Base-by-base conservation (phyloP, 2,113 vertebrate species). In the Heterotis niloticus region DNA sequence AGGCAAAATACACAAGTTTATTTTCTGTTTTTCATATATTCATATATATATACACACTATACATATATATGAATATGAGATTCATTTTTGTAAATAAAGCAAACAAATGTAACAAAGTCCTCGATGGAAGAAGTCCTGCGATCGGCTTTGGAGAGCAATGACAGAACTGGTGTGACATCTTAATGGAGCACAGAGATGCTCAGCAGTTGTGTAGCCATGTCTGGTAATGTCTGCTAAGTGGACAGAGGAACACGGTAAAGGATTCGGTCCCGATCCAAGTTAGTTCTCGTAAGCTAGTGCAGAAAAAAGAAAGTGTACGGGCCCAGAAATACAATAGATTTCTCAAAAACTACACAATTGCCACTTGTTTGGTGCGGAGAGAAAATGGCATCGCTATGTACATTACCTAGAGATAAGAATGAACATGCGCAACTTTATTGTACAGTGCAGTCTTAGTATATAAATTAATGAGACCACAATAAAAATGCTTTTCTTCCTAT, bases 71-170 rank as follows among this genome's bases (percentile, higher is more conserved):
- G 79, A 77, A 89, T 85, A 88, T 90, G 84, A 88, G 60, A 89
- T 82, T 85, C 24, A 72, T 82, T 81, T 83, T 83, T 84, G 89
- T 87, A 91, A 89, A 90, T 85, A 88, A 92, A 88, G 87, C 85
- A 87, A 90, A 90, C 80, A n/a, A 79, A 87, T 90, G 88, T 89
- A 87, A 88, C 84, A 85, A 89, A 91, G 89, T 81, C 83, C 87
- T 90, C 84, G 88, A 89, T 88, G 90, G 88, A 93, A 92, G 91
- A 89, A 90, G 91, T 90, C 89, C 92, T 91, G 91, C 88, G 90
- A 90, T 89, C 34, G 87, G 88, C 88, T 88, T 89, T 84, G 88
- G 86, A 86, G 87, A 88, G 83, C 84, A 79, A 87, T 56, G 84
- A 90, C 90, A 88, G 87, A 90, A 91, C 87, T 88, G 87, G 85